phyloP scores from a whole-genome alignment of 1,140 invertebrate species.

The Aphelenchoides fujianensis region DNA sequence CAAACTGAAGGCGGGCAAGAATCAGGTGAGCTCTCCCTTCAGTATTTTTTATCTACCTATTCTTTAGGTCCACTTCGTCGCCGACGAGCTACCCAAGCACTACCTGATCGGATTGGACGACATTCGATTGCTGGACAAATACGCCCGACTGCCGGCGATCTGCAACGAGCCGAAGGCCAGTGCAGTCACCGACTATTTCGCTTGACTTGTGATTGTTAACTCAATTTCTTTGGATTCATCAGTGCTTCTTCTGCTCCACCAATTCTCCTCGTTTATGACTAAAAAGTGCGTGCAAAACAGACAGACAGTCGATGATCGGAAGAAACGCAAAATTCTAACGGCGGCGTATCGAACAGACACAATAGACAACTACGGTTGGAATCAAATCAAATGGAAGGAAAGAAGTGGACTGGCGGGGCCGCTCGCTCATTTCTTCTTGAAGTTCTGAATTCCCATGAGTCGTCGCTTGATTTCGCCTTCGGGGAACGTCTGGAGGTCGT shows the following conservation, averaged over 20 bases:
- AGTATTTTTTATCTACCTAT: no score
- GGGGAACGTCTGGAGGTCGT: conserved; percentile 94
- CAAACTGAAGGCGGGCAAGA: conserved; percentile 6
- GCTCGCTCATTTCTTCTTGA: no score
- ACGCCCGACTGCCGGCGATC: conserved; percentile 12
- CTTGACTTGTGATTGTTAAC: not conserved
- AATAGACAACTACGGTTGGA: not conserved
- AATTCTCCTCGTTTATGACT: no score
- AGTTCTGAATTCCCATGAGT: not conserved
- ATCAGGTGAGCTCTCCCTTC: conserved; percentile 11
- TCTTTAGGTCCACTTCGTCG: conserved; percentile 24
- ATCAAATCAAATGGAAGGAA: not conserved
- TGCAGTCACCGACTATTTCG: not conserved
- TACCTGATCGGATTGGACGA: conserved; percentile 30
- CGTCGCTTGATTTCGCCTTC: conserved; percentile 63
- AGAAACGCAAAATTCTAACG: not conserved
- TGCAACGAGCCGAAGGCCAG: not conserved
- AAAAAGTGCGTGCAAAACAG: no score
- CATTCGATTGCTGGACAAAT: conserved; percentile 22
- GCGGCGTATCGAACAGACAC: no score
- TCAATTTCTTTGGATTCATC: no score
- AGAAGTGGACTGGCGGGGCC: no score
- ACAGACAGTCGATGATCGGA: not conserved
- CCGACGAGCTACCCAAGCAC: conserved; percentile 24
- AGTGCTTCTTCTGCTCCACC: no score